Evolutionary conservation across 2,113 vertebrate species (phyloP), one percentile per base, ranked within the genome.

Genomic region (Thinocorus orbignyianus): DNA sequence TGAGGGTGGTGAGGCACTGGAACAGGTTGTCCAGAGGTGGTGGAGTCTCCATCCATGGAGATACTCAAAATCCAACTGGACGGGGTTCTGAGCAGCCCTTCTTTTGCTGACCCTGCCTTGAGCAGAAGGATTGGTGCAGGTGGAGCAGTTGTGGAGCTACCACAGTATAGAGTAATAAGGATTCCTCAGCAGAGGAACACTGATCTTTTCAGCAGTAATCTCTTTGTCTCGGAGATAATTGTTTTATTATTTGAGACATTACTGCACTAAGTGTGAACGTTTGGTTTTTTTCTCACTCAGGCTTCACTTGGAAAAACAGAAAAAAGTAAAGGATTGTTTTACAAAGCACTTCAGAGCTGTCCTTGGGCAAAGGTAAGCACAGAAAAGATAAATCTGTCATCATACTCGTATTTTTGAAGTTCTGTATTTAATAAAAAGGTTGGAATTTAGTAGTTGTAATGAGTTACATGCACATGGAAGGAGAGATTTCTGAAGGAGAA

Each of bases 351-450:
- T 85, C 99, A 99, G 96, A 98, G 98, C 35, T 98, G 99, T 19
- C 99, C 99, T 24, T 99, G 99, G 99, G 98, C 96, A 51, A 99
- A 99, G 98, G 99, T 99, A 96, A 98, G 98, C 76, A 74, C 11
- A 52, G 11, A 39, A 74, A 76, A 76, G 31, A 46, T 1, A 64
- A 66, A 70, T 39, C 28, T 85, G 28, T 74, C 30, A 22, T 68
- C 16, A 11, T 39, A 60, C 30, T 81, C 33, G 11, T 13, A 35
- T 62, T 77, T 72, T 64, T 79, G 3, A 62, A 71, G 30, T 68
- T 87, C 44, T 62, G 7, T 81, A 52, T 81, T 55, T 31, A 24
- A 62, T 49, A 61, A 35, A 28, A 18, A 54, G 18, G 16, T 20
- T 51, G 18, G 9, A 13, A 13, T 73, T 25, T 15, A 57, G 25